Evolutionary conservation across 1,140 invertebrate species (phyloP).

Genomic region (Cotesia chilonis): DNA sequence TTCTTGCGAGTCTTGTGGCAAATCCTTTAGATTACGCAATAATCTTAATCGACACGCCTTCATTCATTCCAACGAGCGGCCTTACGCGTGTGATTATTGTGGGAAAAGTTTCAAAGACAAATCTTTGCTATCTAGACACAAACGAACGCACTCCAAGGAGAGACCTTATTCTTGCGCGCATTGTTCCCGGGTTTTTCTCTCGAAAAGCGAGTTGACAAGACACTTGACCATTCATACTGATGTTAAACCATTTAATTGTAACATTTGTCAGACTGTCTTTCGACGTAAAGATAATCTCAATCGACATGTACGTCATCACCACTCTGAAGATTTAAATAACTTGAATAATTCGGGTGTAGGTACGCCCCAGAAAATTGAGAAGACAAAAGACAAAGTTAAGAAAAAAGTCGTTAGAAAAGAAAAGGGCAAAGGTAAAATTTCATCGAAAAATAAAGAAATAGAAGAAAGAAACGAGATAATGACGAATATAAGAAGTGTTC

Average conservation of each 20-base stretch:
- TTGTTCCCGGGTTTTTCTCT: conserved; percentile 56
- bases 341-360: conserved; percentile 24
- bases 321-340: conserved; percentile 47
- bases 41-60: conserved; percentile 59
- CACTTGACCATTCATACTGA: conserved; percentile 56
- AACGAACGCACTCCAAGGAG: conserved; percentile 58
- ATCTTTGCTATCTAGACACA: conserved; percentile 57
- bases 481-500: too few species aligned
- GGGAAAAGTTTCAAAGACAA: conserved; percentile 60
- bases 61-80: conserved; percentile 59
- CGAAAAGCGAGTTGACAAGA: conserved; percentile 59
- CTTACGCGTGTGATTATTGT: conserved; percentile 56
- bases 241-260: conserved; percentile 63
- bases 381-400: conserved; percentile 16
- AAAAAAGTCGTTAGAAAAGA: background rate
- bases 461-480: too few species aligned
- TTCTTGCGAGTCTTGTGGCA: conserved; percentile 55
- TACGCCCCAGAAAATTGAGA: conserved; percentile 35
- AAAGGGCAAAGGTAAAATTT: conserved; percentile 24
- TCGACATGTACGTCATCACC: conserved; percentile 65
- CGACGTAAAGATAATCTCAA: conserved; percentile 64
- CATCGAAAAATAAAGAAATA: conserved; percentile 39
- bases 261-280: conserved; percentile 61
- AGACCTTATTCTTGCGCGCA: conserved; percentile 58
- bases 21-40: conserved; percentile 52